Evolutionary conservation across 2,113 vertebrate genomes (phyloP).

Genomic region (Pungitius pungitius): DNA sequence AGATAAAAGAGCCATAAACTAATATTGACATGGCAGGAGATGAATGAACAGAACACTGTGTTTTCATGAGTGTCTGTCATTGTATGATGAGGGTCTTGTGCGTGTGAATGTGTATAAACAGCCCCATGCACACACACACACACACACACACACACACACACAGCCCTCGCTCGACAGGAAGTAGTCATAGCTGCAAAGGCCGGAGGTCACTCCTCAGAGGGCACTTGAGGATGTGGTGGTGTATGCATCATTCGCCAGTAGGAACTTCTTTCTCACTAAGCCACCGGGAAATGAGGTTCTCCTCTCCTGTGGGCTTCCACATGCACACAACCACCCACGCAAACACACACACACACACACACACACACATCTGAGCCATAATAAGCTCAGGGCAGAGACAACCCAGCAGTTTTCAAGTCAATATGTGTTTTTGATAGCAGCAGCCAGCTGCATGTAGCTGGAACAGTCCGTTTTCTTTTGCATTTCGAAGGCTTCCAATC

Average conservation of each 20-base stretch:
- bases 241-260: slow-evolving; percentile 48
- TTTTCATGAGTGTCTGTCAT: slow-evolving; percentile 2
- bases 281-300: slow-evolving; percentile 48
- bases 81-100: neutral
- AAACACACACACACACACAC: neutral
- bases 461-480: neutral
- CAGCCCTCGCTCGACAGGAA: slow-evolving; percentile 52
- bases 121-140: neutral
- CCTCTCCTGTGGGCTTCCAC: slow-evolving; percentile 40
- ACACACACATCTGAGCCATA: slow-evolving; percentile 7
- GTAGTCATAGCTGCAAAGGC: slow-evolving; percentile 47
- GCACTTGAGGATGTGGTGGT: slow-evolving; percentile 57
- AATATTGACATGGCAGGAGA: slow-evolving; percentile 17
- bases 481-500: neutral
- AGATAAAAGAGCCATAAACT: slow-evolving; percentile 18
- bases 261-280: slow-evolving; percentile 50
- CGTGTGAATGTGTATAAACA: neutral
- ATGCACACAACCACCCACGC: slow-evolving; percentile 17
- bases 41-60: neutral
- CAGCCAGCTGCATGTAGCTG: neutral
- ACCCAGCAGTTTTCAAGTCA: slow-evolving; percentile 36
- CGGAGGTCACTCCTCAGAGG: slow-evolving; percentile 53
- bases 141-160: slow-evolving; percentile 14
- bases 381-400: slow-evolving; percentile 25
- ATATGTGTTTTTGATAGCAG: slow-evolving; percentile 16